Conservation (phyloP, 2,113 vertebrate species). For the Corythornis cristatus region DNA sequence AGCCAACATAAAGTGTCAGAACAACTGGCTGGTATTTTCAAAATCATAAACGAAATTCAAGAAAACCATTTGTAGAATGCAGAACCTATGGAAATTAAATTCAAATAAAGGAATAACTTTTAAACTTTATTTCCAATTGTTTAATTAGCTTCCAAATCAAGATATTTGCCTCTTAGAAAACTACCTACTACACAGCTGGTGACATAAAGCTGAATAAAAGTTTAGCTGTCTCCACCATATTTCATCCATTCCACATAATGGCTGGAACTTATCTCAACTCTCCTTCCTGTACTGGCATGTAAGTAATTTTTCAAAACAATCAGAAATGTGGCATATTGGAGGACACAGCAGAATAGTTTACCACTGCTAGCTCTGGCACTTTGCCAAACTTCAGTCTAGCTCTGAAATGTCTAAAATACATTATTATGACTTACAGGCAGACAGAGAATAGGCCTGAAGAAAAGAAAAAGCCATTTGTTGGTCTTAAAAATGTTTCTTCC, state of each 20-base stretch:
- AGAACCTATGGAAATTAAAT: background rate
- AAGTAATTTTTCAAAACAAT: background rate
- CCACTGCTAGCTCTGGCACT: background rate
- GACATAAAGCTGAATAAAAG: constrained; percentile 30
- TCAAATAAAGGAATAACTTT: background rate
- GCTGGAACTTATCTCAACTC: background rate
- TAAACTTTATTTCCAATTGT: constrained; percentile 45
- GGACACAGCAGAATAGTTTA: background rate
- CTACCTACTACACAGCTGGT: constrained; percentile 30
- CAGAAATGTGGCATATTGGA: background rate
- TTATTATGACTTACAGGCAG: background rate
- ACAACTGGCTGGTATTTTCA: background rate
- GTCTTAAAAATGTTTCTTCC: background rate
- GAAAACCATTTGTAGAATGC: background rate
- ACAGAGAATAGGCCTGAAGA: background rate
- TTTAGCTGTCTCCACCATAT: background rate
- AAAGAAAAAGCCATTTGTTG: background rate
- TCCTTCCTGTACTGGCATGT: background rate
- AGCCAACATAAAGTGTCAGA: background rate
- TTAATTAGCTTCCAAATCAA: constrained; percentile 63
- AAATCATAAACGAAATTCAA: background rate
- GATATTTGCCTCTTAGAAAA: constrained; percentile 1
- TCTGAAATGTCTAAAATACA: background rate
- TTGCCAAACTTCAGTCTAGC: background rate
- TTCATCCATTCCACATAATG: background rate